Base-by-base conservation (phyloP, 2,797 vertebrate species). In the Melanotaenia trifasciata region DNA sequence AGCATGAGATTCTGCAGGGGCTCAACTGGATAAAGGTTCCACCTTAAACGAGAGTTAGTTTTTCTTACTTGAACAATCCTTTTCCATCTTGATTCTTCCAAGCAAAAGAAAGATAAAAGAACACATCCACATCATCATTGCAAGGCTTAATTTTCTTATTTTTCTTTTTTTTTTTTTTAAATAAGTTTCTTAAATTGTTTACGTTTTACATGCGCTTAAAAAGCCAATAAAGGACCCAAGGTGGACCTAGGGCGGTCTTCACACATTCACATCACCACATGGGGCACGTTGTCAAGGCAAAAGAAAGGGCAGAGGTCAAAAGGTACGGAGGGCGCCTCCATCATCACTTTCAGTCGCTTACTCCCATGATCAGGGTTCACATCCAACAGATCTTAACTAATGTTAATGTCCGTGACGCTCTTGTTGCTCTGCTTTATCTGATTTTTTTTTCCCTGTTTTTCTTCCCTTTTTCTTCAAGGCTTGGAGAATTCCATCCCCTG, bases 191-290 rank as follows among this genome's bases (percentile, higher is more conserved):
- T 94, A 91, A 93, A 90, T 93, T 91, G 92, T 95, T 95, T 95
- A 94, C 91, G 89, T 94, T 93, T 93, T 93, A 96, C 96, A 96
- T 96, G 95, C 95, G 94, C 89, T 94, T 95, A 95, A 95, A 95
- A 95, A 95, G 95, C 95, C 93, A 92, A 94, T 94, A 95, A 96
- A 95, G 93, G 90, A 94, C 94, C 93, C 91, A 91, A 92, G 91
- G 89, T 90, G 92, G 89, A 92, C 93, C 94, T 88, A 89, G 93
- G 91, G 92, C 85, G 93, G 94, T 95, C 93, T 95, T 94, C 94
- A 96, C 94, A 93, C 95, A 95, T 95, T 96, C 95, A 97, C 96
- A 95, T 95, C 95, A 96, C 94, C 77, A 95, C 95, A 94, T 95
- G 94, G 94, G 95, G 94, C 94, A 96, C 94, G 94, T 95, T 94